phyloP scores from a whole-genome alignment of 2,888 invertebrate genomes.

The Lepetodrilus schrolli region DNA sequence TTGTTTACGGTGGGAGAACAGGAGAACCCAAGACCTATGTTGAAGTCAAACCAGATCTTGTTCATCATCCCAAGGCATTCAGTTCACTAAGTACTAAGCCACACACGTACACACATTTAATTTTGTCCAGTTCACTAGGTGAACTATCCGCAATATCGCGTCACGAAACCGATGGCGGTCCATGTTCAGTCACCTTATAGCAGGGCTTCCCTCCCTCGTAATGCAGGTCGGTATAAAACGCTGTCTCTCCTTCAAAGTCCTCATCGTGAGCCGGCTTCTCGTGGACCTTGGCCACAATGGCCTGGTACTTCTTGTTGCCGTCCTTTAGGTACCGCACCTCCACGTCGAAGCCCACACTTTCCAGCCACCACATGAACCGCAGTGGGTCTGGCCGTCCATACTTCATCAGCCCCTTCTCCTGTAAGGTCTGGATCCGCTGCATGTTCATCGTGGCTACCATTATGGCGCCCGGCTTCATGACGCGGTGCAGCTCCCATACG shows the following conservation, averaged over 20 bases:
- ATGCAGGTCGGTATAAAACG: not conserved
- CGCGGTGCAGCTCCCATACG: constrained; percentile 59
- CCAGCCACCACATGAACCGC: constrained; percentile 58
- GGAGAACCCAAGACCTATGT: too few relatives aligned
- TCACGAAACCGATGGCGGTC: not conserved
- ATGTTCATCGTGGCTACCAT: constrained; percentile 59
- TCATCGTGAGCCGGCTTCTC: constrained; percentile 39
- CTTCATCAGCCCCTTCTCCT: constrained; percentile 45
- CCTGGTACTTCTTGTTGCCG: constrained; percentile 40
- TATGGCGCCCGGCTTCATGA: constrained; percentile 60
- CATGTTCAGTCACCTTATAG: not conserved
- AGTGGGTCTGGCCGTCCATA: constrained; percentile 54
- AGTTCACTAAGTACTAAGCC: not conserved
- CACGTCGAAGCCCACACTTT: constrained; percentile 62
- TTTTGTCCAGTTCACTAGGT: not conserved
- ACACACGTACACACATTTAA: not conserved
- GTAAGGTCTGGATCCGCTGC: constrained; percentile 34
- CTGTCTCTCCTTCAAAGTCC: constrained; percentile 9
- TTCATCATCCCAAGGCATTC: too few relatives aligned
- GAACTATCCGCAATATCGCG: not conserved
- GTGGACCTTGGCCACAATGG: constrained; percentile 43
- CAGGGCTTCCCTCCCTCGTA: not conserved
- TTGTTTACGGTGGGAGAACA: too few relatives aligned
- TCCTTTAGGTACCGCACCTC: constrained; percentile 40
- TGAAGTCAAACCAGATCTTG: too few relatives aligned